phyloP scores from a whole-genome alignment of 1,140 invertebrate species.

The Drosophila lowei region DNA sequence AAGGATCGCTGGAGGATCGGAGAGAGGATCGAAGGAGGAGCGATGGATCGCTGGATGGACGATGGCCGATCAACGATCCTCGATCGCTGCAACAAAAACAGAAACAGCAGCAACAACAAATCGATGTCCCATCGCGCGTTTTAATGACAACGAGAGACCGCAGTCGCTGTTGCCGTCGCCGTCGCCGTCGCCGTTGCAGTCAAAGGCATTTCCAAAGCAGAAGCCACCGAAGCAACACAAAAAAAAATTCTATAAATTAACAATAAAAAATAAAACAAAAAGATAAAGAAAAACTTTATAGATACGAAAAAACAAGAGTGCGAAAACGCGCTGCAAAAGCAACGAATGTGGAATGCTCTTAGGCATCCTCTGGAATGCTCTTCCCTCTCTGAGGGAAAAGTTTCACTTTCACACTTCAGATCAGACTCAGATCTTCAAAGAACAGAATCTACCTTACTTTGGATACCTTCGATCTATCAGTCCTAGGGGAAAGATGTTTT shows the following conservation, averaged over 20 bases:
- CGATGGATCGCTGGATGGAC: no score
- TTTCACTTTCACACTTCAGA: no score
- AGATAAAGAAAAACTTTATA: constrained; percentile 49
- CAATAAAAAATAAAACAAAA: constrained; percentile 62
- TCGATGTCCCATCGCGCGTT: constrained; percentile 80
- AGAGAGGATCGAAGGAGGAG: constrained; percentile 1
- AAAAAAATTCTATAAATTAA: constrained; percentile 80
- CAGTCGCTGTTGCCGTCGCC: no score
- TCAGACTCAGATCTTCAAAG: no score
- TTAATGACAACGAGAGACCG: constrained; percentile 70
- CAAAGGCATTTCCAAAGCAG: constrained; percentile 66
- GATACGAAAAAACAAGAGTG: constrained; percentile 51
- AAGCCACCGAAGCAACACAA: constrained; percentile 29
- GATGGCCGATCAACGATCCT: constrained; percentile 18
- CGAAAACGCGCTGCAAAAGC: not conserved
- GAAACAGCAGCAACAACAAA: constrained; percentile 44
- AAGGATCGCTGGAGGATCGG: constrained; percentile 2
- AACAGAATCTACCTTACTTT: no score
- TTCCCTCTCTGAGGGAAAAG: no score
- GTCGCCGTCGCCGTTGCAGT: constrained; percentile 22
- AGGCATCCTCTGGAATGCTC: no score
- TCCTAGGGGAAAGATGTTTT: no score
- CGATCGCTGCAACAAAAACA: constrained; percentile 38
- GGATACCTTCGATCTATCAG: no score
- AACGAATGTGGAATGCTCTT: constrained; percentile 13